Percentiles rank a stretch among this genome's conserved stretches.
phyloP scores from a whole-genome alignment of 2,888 invertebrate species.

The Sympetrum striolatum region DNA sequence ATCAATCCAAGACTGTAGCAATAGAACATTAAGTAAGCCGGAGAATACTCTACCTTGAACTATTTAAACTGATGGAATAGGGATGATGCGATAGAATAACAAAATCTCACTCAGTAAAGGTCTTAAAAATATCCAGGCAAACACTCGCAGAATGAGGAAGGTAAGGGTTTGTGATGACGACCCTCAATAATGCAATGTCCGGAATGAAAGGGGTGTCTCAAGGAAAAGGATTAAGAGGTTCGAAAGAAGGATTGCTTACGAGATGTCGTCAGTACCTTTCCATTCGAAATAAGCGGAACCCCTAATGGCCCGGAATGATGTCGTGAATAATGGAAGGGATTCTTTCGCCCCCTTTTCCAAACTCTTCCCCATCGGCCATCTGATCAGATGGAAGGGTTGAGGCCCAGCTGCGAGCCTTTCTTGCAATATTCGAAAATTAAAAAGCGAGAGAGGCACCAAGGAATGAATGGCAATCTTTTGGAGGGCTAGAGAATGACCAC shows the following conservation, averaged over 20 bases:
- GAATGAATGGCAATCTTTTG: too few relatives aligned
- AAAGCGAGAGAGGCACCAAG: too few relatives aligned
- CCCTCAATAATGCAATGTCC: slow-evolving; percentile 14
- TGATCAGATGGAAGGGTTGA: slow-evolving; percentile 11
- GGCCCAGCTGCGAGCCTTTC: neutral
- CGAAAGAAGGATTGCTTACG: neutral
- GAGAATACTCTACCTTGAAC: too few relatives aligned
- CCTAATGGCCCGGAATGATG: slow-evolving; percentile 36
- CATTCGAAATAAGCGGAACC: slow-evolving; percentile 26
- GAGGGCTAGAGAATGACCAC: too few relatives aligned
- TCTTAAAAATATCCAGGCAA: neutral
- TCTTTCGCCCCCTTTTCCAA: neutral
- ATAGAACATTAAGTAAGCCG: too few relatives aligned
- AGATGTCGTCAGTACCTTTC: neutral
- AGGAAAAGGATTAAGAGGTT: neutral
- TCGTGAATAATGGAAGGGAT: slow-evolving; percentile 36
- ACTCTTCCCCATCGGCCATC: neutral
- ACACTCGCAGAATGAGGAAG: neutral
- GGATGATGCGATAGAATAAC: neutral
- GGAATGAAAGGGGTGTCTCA: neutral
- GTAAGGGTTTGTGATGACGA: neutral
- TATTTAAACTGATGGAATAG: too few relatives aligned
- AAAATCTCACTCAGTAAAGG: neutral
- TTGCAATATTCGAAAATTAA: neutral
- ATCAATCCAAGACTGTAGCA: too few relatives aligned